These are phyloP conservation scores for Artemia franciscana DNA, from an alignment of 1,140 invertebrate species.

Conservation along the genomic window DNA sequence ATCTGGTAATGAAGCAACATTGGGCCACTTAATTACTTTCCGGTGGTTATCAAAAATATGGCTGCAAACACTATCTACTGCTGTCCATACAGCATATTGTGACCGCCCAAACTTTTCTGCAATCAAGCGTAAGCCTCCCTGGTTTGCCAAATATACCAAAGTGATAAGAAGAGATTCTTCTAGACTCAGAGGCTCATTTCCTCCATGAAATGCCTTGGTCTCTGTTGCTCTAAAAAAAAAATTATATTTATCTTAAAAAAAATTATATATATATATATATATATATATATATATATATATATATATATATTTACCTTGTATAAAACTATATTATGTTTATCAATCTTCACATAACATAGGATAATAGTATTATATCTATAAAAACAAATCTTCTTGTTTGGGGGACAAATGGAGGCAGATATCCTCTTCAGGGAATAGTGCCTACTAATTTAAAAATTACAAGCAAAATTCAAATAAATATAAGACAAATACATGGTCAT, in stretches of 20 bases:
- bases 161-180: not conserved
- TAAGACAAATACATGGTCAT: no score
- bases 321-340: no score
- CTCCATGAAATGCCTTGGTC: not conserved
- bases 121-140: not conserved
- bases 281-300: no score
- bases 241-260: not conserved
- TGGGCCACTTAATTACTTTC: slow-evolving; percentile 2
- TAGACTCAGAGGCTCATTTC: not conserved
- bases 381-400: no score
- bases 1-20: not conserved
- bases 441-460: no score
- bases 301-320: no score
- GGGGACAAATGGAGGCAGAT: no score
- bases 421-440: no score
- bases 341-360: no score
- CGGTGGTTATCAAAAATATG: not conserved
- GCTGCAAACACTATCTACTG: not conserved
- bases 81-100: not conserved
- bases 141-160: not conserved
- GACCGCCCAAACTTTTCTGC: not conserved
- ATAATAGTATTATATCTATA: no score
- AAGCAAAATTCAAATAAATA: no score
- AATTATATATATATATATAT: no score
- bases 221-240: not conserved